phyloP scores from a whole-genome alignment of 2,113 vertebrate species.

The Poeciliopsis prolifica region DNA sequence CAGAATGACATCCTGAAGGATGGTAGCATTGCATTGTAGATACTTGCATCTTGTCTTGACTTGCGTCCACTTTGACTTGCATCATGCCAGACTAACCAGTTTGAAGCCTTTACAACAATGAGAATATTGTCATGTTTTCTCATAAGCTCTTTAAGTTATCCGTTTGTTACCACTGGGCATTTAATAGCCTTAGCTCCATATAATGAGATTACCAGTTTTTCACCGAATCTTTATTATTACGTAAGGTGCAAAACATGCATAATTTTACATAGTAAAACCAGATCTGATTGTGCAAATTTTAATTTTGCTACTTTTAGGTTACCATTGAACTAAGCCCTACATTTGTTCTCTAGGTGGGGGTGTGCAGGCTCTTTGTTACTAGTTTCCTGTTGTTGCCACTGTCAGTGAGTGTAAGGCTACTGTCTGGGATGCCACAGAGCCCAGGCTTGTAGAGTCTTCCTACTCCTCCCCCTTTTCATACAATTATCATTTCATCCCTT shows the following conservation, averaged over 20 bases:
- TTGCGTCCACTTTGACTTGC: too few relatives aligned
- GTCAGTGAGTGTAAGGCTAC: slow-evolving; percentile 34
- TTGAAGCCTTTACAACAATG: not conserved
- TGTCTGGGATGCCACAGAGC: slow-evolving; percentile 25
- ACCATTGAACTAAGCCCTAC: slow-evolving; percentile 25
- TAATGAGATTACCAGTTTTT: slow-evolving; percentile 33
- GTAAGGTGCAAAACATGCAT: not conserved
- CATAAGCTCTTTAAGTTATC: not conserved
- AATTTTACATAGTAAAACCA: not conserved
- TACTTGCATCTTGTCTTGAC: not conserved
- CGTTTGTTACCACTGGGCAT: slow-evolving; percentile 15
- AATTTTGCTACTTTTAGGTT: not conserved
- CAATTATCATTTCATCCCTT: too few relatives aligned
- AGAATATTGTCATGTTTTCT: not conserved
- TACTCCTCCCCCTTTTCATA: not conserved
- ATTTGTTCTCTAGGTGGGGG: slow-evolving; percentile 7
- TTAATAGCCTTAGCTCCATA: not conserved
- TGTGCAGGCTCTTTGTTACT: slow-evolving; percentile 64
- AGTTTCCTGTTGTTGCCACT: slow-evolving; percentile 72
- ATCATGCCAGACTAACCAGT: not conserved
- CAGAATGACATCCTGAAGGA: slow-evolving; percentile 24
- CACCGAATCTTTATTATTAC: slow-evolving; percentile 11
- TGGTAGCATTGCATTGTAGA: slow-evolving; percentile 8
- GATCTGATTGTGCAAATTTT: not conserved
- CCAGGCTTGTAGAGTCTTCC: slow-evolving; percentile 27